Evolutionary conservation across 2,888 invertebrate genomes (phyloP).

Genomic region (Horisme vitalbata): DNA sequence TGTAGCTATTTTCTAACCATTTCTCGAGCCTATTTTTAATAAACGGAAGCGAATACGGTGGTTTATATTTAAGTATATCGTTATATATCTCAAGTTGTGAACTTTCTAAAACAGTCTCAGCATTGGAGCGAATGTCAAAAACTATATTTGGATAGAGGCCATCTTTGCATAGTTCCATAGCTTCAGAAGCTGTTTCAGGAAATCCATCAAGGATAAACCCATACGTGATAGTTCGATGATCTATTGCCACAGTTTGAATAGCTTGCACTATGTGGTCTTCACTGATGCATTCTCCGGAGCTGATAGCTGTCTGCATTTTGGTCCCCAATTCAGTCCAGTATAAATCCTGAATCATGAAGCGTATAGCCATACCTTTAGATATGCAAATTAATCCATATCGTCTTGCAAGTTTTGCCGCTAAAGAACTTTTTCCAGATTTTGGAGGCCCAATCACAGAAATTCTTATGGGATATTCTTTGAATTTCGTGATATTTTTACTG

Average conservation of each 20-base stretch:
- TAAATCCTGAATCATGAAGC: slow-evolving; percentile 73
- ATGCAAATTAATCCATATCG: slow-evolving; percentile 80
- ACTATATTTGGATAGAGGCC: slow-evolving; percentile 83
- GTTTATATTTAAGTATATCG: slow-evolving; percentile 53
- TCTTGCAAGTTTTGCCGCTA: slow-evolving; percentile 79
- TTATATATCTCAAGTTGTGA: slow-evolving; percentile 61
- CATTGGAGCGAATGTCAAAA: slow-evolving; percentile 72
- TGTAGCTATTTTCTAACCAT: slow-evolving; percentile 59
- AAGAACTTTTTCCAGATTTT: slow-evolving; percentile 83
- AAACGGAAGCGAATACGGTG: slow-evolving; percentile 61
- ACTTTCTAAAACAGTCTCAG: slow-evolving; percentile 60
- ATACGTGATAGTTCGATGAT: slow-evolving; percentile 71
- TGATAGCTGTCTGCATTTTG: slow-evolving; percentile 60
- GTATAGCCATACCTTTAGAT: slow-evolving; percentile 78
- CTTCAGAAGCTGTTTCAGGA: slow-evolving; percentile 77
- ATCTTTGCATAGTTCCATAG: slow-evolving; percentile 67
- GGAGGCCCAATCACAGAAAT: slow-evolving; percentile 84
- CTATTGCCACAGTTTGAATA: slow-evolving; percentile 76
- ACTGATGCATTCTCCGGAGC: slow-evolving; percentile 66
- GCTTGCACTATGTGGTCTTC: slow-evolving; percentile 73
- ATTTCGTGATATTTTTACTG: slow-evolving; percentile 59
- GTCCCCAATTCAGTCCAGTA: slow-evolving; percentile 76
- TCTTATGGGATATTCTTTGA: slow-evolving; percentile 76
- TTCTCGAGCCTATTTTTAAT: slow-evolving; percentile 66
- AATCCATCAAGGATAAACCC: slow-evolving; percentile 86